These are phyloP conservation scores for Caenorhabditis zanzibari DNA, from an alignment of 2,888 invertebrate genomes.

Conservation along the genomic window DNA sequence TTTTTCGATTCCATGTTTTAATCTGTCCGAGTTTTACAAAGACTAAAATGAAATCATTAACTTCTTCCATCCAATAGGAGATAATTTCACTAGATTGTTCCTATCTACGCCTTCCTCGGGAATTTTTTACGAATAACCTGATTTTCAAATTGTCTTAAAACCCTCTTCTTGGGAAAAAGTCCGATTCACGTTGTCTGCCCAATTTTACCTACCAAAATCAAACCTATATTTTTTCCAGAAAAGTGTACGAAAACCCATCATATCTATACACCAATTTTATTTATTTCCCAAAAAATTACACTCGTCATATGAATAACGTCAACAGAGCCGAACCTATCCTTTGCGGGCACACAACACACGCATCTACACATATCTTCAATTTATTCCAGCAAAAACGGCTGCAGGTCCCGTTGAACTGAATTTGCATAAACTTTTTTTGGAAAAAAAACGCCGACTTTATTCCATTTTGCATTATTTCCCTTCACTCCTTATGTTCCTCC, in stretches of 20 bases:
- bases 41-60: too few relatives aligned
- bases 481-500: neutral
- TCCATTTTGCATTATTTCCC: neutral
- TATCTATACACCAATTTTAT: conserved; percentile 3
- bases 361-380: conserved; percentile 52
- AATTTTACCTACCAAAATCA: too few relatives aligned
- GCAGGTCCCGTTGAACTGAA: conserved; percentile 46
- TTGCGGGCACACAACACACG: conserved; percentile 46
- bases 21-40: neutral
- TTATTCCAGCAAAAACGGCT: conserved; percentile 65
- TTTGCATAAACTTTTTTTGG: conserved; percentile 47
- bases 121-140: too few relatives aligned
- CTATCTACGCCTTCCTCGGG: too few relatives aligned
- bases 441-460: conserved; percentile 14
- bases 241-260: neutral
- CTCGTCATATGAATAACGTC: conserved; percentile 43
- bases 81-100: too few relatives aligned
- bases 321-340: conserved; percentile 52
- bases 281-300: neutral
- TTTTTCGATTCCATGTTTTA: neutral
- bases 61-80: too few relatives aligned
- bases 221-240: too few relatives aligned
- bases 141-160: too few relatives aligned
- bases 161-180: too few relatives aligned
- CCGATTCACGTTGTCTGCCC: too few relatives aligned